A percentile compares a stretch with the other conserved stretches of the same genome.
Evolutionary conservation across 2,888 invertebrate species (phyloP).

Genomic region (Xylota segnis): DNA sequence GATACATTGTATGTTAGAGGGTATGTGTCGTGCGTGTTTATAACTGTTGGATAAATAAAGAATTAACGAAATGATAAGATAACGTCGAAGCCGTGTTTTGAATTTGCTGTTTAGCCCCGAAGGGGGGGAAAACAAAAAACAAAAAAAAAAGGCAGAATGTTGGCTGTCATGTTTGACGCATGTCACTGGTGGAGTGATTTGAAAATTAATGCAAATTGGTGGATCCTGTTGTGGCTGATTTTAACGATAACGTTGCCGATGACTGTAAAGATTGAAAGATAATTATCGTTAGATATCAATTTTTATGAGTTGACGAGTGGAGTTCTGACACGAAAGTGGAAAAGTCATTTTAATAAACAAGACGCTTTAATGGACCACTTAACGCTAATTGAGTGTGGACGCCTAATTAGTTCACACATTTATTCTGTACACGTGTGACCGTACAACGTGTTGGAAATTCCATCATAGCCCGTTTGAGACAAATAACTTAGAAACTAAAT

Average conservation of each 20-base stretch:
- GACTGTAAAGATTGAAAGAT: constrained; percentile 26
- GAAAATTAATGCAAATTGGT: constrained; percentile 39
- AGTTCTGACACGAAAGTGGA: constrained; percentile 44
- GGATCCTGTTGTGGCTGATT: constrained; percentile 50
- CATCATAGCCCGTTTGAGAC: constrained; percentile 16
- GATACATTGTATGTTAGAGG: not conserved
- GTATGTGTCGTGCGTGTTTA: not conserved
- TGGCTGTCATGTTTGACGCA: constrained; percentile 66
- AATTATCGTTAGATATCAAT: constrained; percentile 59
- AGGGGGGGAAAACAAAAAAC: constrained; percentile 2
- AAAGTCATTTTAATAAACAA: constrained; percentile 34
- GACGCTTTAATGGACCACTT: constrained; percentile 21
- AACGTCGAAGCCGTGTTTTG: constrained; percentile 6
- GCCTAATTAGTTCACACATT: constrained; percentile 57
- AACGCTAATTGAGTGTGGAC: constrained; percentile 56
- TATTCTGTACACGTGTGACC: constrained; percentile 16
- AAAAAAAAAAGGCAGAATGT: constrained; percentile 3
- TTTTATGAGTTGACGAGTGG: constrained; percentile 45
- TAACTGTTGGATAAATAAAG: constrained; percentile 56
- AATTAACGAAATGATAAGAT: constrained; percentile 53
- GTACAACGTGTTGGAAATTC: constrained; percentile 28
- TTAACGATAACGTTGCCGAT: constrained; percentile 30
- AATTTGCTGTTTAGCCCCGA: constrained; percentile 18
- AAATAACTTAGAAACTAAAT: constrained; percentile 9
- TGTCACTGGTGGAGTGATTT: constrained; percentile 47